Base-by-base conservation (phyloP, 2,888 invertebrate genomes). In the Marasmarcha lunaedactyla region DNA sequence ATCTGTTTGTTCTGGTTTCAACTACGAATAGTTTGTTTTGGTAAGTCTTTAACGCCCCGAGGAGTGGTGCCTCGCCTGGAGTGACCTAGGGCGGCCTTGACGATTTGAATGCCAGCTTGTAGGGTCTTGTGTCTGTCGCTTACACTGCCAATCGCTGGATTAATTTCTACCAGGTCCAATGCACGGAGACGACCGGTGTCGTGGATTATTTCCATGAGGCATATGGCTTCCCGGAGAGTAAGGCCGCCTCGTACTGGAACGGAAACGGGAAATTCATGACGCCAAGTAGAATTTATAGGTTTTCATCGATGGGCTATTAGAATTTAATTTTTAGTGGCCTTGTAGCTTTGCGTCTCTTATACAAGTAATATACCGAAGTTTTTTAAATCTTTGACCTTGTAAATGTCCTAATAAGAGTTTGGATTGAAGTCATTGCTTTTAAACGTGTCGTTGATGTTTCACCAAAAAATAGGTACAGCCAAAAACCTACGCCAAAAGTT, bases 131-230 rank as follows among this genome's bases (percentile, higher is more conserved):
- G 73, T 0, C 90, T 87, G 55, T 94, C 92, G 1, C 62, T 63
- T 38, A 86, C 77, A 47, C 78, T 84, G 34, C 96, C 96, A 33
- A 97, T 76, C 6, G 85, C 77, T 1, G 97, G 95, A 85, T 97
- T 97, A 4, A 97, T 91, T 78, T 97, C 97, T 1, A 95, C 96
- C 37, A 97, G 69, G 73, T 97, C 97, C 45, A 97, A 71, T 13
- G 91, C 94, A 35, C 89, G 86, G 20, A 97, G 78, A 36, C 92
- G 87, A 14, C 90, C 88, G 2, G 93, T 92, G 47, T 86, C 79
- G 46, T 88, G 74, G 6, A 94, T 72, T 43, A 89, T 88, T 73
- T 97, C 95, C 84, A 94, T 90, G 43, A 96, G 77, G 53, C 86
- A 87, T 42, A 94, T 86, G 1, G 89, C 93, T 81, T 95, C 95